These are phyloP conservation scores for Trogon surrucura DNA, from an alignment of 2,113 vertebrate genomes.

Conservation along the genomic window DNA sequence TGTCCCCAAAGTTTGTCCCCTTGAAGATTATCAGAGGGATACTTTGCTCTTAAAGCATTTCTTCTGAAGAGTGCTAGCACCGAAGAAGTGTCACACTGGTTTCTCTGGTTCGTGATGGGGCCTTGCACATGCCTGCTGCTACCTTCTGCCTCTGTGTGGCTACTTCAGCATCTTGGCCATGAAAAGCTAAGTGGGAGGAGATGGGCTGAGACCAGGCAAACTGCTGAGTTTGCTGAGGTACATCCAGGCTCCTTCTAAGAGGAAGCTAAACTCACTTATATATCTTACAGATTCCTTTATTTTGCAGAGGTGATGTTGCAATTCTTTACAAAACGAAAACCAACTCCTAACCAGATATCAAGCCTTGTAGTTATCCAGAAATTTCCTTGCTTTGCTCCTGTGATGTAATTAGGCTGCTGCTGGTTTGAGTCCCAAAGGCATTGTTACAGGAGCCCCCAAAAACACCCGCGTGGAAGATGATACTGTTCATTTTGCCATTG, in stretches of 20 bases:
- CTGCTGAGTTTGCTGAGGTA: background rate
- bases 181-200: background rate
- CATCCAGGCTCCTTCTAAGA: background rate
- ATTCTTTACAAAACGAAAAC: background rate
- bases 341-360: background rate
- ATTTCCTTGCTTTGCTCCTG: background rate
- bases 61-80: background rate
- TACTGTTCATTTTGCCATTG: background rate
- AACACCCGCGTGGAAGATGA: background rate
- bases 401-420: background rate
- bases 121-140: accelerated
- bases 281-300: background rate
- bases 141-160: background rate
- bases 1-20: background rate
- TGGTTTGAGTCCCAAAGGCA: background rate
- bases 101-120: background rate
- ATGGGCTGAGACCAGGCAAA: background rate
- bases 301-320: background rate
- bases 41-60: background rate
- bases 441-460: background rate
- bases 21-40: background rate
- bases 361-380: background rate
- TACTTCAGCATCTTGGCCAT: background rate
- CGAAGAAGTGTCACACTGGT: background rate
- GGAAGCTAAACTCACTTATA: background rate